These are phyloP conservation scores for Lycaena phlaeas DNA, from an alignment of 2,888 invertebrate genomes.

Conservation along the genomic window DNA sequence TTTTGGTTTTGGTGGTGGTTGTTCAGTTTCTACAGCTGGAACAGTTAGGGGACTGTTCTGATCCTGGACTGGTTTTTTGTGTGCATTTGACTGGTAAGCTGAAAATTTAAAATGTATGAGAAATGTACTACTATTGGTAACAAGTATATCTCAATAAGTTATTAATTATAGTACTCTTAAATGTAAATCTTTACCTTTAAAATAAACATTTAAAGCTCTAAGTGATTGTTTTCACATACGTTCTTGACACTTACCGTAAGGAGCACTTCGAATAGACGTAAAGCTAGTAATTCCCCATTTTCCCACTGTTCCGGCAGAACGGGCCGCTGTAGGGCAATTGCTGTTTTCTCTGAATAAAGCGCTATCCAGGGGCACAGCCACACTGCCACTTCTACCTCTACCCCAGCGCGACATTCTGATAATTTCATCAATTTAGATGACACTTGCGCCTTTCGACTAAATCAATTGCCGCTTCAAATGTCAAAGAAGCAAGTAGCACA, in stretches of 20 bases:
- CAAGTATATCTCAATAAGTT: too few species aligned
- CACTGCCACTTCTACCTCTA: constrained; percentile 74
- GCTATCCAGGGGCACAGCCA: constrained; percentile 76
- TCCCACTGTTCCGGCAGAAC: constrained; percentile 92
- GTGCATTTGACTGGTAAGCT: constrained; percentile 54
- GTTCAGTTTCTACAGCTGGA: constrained; percentile 65
- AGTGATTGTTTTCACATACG: too few species aligned
- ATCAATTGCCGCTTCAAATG: constrained; percentile 44
- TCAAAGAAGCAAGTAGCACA: constrained; percentile 46
- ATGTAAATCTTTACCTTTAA: too few species aligned
- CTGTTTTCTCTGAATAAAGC: constrained; percentile 81
- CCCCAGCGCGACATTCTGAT: constrained; percentile 77
- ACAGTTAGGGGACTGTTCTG: constrained; percentile 70
- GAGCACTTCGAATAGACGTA: constrained; percentile 87
- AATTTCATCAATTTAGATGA: constrained; percentile 68
- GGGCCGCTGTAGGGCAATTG: constrained; percentile 89
- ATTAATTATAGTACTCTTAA: too few species aligned
- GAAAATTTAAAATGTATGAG: too few species aligned
- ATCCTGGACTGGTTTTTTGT: constrained; percentile 65
- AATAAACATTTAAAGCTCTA: not conserved
- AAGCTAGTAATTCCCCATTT: constrained; percentile 97
- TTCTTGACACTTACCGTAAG: constrained; percentile 74
- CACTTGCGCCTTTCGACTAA: constrained; percentile 45
- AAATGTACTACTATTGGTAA: too few species aligned
- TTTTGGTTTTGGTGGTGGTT: constrained; percentile 81